Conservation (phyloP, 2,888 invertebrate genomes). For the Petrolisthes cinctipes region DNA sequence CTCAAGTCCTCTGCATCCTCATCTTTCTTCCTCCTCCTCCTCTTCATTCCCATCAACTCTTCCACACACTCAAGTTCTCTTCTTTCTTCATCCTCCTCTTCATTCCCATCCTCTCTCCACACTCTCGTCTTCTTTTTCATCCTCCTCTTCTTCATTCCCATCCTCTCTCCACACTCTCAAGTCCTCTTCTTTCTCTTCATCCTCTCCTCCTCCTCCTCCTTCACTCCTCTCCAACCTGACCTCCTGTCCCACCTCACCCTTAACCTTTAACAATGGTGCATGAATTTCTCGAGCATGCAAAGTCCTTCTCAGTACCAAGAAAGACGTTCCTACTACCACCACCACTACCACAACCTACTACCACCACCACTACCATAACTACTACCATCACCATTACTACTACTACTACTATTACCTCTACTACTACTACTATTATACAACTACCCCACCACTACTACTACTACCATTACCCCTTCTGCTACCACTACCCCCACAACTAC, state of each 20-base stretch:
- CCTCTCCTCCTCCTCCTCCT: background rate
- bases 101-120: background rate
- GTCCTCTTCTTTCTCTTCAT: background rate
- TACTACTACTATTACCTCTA: background rate
- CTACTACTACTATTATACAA: background rate
- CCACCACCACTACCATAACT: background rate
- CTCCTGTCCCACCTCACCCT: background rate
- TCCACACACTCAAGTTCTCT: background rate
- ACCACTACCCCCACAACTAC: background rate
- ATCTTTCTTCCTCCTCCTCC: background rate
- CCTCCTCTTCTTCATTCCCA: background rate
- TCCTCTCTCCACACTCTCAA: background rate
- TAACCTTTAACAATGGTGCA: background rate
- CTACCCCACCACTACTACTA: background rate
- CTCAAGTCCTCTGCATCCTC: background rate
- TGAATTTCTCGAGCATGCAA: background rate
- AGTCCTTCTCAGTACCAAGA: background rate
- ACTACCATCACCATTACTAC: background rate
- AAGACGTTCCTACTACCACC: background rate
- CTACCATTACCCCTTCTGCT: constrained; percentile 1
- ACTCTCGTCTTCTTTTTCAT: background rate
- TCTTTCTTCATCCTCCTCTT: background rate
- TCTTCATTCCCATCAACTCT: background rate
- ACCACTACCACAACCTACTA: background rate
- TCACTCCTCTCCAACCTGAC: background rate